Evolutionary conservation across 2,888 invertebrate species (phyloP), one percentile per base, ranked within the genome.

Genomic region (Apotomis betuletana): DNA sequence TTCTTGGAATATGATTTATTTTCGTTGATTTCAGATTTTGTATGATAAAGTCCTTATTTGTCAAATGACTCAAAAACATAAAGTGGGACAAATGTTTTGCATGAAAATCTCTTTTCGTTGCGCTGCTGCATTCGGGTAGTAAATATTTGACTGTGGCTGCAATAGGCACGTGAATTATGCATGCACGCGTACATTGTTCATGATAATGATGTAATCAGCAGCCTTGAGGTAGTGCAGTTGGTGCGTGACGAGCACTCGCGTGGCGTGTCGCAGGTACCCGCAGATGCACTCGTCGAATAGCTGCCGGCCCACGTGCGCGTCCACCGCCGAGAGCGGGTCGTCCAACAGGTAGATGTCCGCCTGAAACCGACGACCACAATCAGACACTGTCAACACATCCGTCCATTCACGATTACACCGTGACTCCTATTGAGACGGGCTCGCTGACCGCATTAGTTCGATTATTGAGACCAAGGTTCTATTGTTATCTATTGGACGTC

Each of bases 251-350:
- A 98, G 94, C 74, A 98, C 94, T 59, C 96, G 94, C 0, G 96
- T 96, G 84, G 96, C 96, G 76, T 95, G 94, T 5, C 94, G 93
- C 74, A 97, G 91, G 82, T 94, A 94, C 0, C 95, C 95, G 76
- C 88, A 92, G 79, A 97, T 95, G 84, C 97, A 97, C 83, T 95
- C 95, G 76, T 96, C 95, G 86, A 97, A 97, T 77, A 97, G 90
- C 81, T 96, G 96, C 63, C 95, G 94, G 4, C 96, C 96, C 0
- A 97, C 97, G 76, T 95, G 95, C 0, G 96, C 94, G 81, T 97
- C 97, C 6, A 97, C 97, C 0, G 97, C 97, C 55, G 96, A 96
- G 52, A 97, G 89, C 0, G 97, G 97, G 86, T 97, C 97, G 80
- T 97, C 97, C 74, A 97, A 84, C 8, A 97, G 90, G 82, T 97